These are phyloP conservation scores for Apus apus DNA, from an alignment of 2,113 vertebrate species.

Conservation along the genomic window DNA sequence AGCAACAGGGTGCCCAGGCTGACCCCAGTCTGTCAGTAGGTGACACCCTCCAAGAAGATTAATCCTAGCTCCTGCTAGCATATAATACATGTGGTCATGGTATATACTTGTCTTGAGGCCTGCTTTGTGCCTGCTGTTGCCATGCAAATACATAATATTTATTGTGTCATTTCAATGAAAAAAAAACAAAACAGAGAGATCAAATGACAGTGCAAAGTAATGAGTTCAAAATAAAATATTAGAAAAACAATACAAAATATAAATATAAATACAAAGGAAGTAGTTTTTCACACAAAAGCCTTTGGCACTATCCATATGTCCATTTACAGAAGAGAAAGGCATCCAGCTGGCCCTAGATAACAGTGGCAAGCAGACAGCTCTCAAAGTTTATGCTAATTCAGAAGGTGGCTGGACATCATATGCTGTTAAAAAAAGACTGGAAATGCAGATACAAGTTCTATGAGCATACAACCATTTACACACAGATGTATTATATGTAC, in stretches of 20 bases:
- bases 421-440: not conserved
- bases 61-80: not conserved
- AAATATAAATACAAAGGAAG: not conserved
- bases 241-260: not conserved
- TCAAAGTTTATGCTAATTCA: not conserved
- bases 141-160: not conserved
- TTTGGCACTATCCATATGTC: not conserved
- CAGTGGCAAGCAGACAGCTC: not conserved
- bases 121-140: not conserved
- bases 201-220: not conserved
- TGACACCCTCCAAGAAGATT: not conserved
- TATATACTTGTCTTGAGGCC: not conserved
- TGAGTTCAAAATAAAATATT: not conserved
- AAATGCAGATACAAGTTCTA: not conserved
- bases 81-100: fast-evolving
- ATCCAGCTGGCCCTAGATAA: not conserved
- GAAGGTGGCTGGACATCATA: not conserved
- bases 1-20: not conserved
- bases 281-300: not conserved
- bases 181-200: not conserved
- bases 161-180: not conserved
- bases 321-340: not conserved
- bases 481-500: not conserved
- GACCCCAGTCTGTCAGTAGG: not conserved
- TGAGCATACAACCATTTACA: not conserved